phyloP scores from a whole-genome alignment of 1,140 invertebrate genomes.

The Delia radicum region DNA sequence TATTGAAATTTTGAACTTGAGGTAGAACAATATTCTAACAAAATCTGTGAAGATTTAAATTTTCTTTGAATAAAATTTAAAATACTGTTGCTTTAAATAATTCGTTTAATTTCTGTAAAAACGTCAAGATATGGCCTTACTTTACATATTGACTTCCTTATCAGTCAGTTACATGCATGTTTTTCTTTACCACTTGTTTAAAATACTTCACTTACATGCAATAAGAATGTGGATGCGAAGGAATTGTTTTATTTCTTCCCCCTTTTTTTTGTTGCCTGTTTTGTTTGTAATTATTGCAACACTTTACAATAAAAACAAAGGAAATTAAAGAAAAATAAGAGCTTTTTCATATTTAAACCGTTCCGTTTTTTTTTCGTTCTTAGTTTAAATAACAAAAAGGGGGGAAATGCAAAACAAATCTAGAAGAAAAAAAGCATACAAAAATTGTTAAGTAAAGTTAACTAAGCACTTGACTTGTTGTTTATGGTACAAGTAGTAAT shows the following conservation, averaged over 20 bases:
- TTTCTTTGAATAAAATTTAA: too few species aligned
- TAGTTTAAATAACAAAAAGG: neutral
- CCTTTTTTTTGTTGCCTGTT: neutral
- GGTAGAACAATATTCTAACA: too few species aligned
- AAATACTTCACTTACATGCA: neutral
- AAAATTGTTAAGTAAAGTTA: neutral
- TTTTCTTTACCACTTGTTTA: neutral
- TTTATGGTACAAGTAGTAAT: neutral
- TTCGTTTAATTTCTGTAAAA: too few species aligned
- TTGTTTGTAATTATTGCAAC: slow-evolving; percentile 9
- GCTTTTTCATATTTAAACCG: neutral
- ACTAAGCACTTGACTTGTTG: neutral
- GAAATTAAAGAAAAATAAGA: neutral
- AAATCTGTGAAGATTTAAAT: too few species aligned
- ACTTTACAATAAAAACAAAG: slow-evolving; percentile 7
- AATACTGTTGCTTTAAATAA: too few species aligned
- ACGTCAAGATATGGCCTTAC: too few species aligned
- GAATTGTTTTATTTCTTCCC: neutral
- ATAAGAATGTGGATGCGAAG: neutral
- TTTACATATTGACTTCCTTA: too few species aligned
- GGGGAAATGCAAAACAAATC: neutral
- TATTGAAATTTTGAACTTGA: too few species aligned
- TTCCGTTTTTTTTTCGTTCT: neutral
- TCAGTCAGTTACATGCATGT: too few species aligned
- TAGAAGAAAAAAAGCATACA: neutral